phyloP scores from a whole-genome alignment of 2,113 vertebrate species.

The Andinoacara biseriatus region DNA sequence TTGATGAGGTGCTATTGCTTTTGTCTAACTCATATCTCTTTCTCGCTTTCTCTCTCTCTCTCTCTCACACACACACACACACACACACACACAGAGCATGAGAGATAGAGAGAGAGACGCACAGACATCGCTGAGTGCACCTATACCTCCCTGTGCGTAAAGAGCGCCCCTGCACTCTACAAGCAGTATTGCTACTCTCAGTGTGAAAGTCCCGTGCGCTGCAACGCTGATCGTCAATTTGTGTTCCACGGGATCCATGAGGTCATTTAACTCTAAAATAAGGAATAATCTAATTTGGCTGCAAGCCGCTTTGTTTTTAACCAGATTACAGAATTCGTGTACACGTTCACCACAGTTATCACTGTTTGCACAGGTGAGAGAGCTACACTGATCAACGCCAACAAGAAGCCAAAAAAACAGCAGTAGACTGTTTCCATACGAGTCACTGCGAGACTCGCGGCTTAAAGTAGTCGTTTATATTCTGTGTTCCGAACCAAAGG shows the following conservation, averaged over 20 bases:
- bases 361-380: constrained; percentile 31
- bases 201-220: constrained; percentile 26
- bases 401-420: not conserved
- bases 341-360: constrained; percentile 22
- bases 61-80: not conserved
- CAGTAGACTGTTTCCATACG: not conserved
- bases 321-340: constrained; percentile 31
- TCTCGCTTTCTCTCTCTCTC: too few species aligned
- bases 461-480: not conserved
- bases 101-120: not conserved
- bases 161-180: constrained; percentile 61
- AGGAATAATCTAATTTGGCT: constrained; percentile 57
- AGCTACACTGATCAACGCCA: not conserved
- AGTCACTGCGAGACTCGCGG: not conserved
- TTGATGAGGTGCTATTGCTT: constrained; percentile 5
- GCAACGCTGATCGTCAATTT: constrained; percentile 32
- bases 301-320: constrained; percentile 54
- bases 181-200: constrained; percentile 44
- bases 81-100: not conserved
- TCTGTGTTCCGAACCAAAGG: not conserved
- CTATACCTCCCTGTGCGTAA: constrained; percentile 47
- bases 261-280: constrained; percentile 32
- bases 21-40: not conserved
- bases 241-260: constrained; percentile 21
- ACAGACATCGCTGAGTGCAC: constrained; percentile 9